Percentiles rank a stretch among this genome's conserved stretches.
These are phyloP conservation scores for Protomyctophum bolini DNA, from an alignment of 2,113 vertebrate genomes.

Conservation along the genomic window DNA sequence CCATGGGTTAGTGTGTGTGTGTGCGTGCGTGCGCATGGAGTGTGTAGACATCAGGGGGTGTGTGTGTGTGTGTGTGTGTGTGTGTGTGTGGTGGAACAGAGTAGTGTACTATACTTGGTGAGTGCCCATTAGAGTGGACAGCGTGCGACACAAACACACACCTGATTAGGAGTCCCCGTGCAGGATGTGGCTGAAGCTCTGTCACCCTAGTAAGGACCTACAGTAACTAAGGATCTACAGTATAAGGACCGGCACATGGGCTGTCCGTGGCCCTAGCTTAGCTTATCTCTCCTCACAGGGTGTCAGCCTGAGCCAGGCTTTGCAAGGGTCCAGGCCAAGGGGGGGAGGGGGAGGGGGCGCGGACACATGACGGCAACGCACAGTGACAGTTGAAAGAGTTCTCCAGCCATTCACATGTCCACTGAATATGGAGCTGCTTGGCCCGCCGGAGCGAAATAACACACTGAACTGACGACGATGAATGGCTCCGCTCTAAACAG, in stretches of 20 bases:
- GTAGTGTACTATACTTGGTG: slow-evolving; percentile 24
- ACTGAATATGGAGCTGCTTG: slow-evolving; percentile 40
- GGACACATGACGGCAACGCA: slow-evolving; percentile 18
- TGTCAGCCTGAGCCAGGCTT: slow-evolving; percentile 29
- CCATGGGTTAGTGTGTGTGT: too few species aligned
- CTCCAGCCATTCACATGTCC: slow-evolving; percentile 31
- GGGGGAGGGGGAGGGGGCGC: not conserved
- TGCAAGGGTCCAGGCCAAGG: slow-evolving; percentile 31
- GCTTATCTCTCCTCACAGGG: slow-evolving; percentile 50
- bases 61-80: too few species aligned
- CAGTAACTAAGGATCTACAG: too few species aligned
- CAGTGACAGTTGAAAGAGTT: slow-evolving; percentile 48
- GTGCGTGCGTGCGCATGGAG: not conserved
- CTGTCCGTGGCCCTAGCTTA: slow-evolving; percentile 37
- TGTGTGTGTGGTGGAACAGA: slow-evolving; percentile 39
- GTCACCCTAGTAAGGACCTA: not conserved
- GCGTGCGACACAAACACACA: slow-evolving; percentile 36
- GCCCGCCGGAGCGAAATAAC: slow-evolving; percentile 8
- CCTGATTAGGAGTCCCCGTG: slow-evolving; percentile 55
- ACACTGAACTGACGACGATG: slow-evolving; percentile 23
- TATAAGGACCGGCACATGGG: slow-evolving; percentile 22
- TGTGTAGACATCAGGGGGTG: slow-evolving; percentile 12
- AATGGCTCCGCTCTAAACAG: slow-evolving; percentile 37
- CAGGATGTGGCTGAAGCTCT: slow-evolving; percentile 29
- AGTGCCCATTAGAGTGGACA: slow-evolving; percentile 59